Percentiles rank a stretch among this genome's conserved stretches.
Conservation (phyloP, 2,113 vertebrate genomes). For the Scortum barcoo region DNA sequence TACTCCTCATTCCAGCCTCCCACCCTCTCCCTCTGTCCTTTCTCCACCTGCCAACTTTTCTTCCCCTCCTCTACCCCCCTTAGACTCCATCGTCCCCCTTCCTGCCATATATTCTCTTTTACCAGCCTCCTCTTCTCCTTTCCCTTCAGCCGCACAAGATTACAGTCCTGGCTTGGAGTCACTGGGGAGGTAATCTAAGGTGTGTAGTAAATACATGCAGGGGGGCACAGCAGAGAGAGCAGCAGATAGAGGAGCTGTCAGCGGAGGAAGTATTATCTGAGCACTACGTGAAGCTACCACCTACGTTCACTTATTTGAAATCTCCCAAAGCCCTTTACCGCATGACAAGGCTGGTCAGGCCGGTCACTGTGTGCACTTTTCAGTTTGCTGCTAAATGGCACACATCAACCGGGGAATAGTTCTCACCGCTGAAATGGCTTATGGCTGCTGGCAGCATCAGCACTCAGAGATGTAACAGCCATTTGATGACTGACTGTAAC, state of each 20-base stretch:
- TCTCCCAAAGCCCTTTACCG: conserved; percentile 48
- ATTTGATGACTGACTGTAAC: conserved; percentile 7
- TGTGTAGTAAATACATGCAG: conserved; percentile 42
- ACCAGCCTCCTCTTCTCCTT: conserved; percentile 1
- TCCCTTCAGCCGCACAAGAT: conserved; percentile 34
- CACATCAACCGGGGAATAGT: conserved; percentile 31
- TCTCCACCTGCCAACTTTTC: conserved; percentile 46
- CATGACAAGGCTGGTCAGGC: conserved; percentile 26
- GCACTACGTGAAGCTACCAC: conserved; percentile 6
- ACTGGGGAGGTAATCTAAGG: conserved; percentile 31
- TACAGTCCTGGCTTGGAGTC: conserved; percentile 16
- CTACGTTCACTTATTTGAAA: conserved; percentile 38
- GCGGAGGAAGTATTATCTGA: conserved; percentile 41
- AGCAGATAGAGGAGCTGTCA: conserved; percentile 18
- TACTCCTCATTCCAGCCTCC: conserved; percentile 41
- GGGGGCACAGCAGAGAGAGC: conserved; percentile 13
- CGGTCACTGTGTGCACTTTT: conserved; percentile 24
- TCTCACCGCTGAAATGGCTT: conserved; percentile 39
- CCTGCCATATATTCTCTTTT: conserved; percentile 5
- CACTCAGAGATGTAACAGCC: conserved; percentile 22
- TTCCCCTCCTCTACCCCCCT: conserved; percentile 4
- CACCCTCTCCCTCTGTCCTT: conserved; percentile 20
- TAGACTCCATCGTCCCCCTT: conserved; percentile 8
- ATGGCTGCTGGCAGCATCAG: conserved; percentile 37
- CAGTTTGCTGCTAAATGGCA: conserved; percentile 53